phyloP scores from a whole-genome alignment of 2,113 vertebrate genomes.

The Takifugu bimaculatus region DNA sequence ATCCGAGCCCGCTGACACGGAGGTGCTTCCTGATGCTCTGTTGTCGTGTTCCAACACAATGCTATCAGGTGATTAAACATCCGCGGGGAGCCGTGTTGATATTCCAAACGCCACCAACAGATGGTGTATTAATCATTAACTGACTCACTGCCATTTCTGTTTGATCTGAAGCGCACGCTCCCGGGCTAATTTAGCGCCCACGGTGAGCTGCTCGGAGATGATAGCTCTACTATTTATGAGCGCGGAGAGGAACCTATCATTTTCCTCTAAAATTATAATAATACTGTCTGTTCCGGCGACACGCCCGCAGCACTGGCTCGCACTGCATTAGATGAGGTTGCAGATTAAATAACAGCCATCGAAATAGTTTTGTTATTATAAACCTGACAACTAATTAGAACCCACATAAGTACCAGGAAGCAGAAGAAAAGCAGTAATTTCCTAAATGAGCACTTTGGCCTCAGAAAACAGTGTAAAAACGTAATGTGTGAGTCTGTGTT shows the following conservation, averaged over 20 bases:
- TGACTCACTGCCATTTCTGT: slow-evolving; percentile 59
- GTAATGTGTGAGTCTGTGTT: neutral
- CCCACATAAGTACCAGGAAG: slow-evolving; percentile 31
- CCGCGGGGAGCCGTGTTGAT: slow-evolving; percentile 62
- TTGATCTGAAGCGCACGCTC: slow-evolving; percentile 52
- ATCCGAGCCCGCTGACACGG: slow-evolving; percentile 48
- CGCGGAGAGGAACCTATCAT: slow-evolving; percentile 43
- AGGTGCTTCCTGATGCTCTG: slow-evolving; percentile 53
- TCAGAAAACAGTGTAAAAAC: slow-evolving; percentile 44
- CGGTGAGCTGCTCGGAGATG: slow-evolving; percentile 36
- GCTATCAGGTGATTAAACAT: slow-evolving; percentile 74
- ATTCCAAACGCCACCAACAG: slow-evolving; percentile 69
- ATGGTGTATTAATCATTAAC: slow-evolving; percentile 75
- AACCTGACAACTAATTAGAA: slow-evolving; percentile 51
- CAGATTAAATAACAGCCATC: slow-evolving; percentile 44
- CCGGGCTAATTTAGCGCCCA: slow-evolving; percentile 42
- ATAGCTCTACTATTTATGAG: slow-evolving; percentile 58
- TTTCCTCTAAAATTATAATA: slow-evolving; percentile 55
- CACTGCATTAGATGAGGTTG: slow-evolving; percentile 36
- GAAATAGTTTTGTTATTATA: slow-evolving; percentile 48
- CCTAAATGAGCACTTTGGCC: slow-evolving; percentile 38
- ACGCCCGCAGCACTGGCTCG: slow-evolving; percentile 36
- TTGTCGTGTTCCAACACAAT: slow-evolving; percentile 66
- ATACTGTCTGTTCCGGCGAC: slow-evolving; percentile 40
- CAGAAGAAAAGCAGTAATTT: slow-evolving; percentile 48